Evolutionary conservation across 2,113 vertebrate genomes (phyloP).

Genomic region (Heterotilapia buettikoferi): DNA sequence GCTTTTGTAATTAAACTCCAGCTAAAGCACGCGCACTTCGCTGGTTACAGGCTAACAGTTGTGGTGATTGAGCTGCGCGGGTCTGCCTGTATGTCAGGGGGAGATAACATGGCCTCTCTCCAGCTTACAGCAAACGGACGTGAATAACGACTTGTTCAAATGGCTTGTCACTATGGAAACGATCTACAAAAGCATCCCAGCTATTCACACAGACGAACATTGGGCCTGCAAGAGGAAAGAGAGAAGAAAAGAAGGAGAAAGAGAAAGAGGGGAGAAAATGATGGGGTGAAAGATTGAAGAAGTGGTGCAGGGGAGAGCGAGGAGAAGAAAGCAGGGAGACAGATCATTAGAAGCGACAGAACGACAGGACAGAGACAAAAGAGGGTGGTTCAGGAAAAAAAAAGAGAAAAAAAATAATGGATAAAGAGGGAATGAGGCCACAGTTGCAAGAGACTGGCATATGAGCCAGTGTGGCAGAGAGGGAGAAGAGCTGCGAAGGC

Average conservation of each 20-base stretch:
- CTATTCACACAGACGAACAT: slow-evolving; percentile 60
- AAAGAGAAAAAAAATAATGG: background rate
- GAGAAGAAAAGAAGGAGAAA: background rate
- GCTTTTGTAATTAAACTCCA: slow-evolving; percentile 2
- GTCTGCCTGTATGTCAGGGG: slow-evolving; percentile 5
- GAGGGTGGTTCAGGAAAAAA: background rate
- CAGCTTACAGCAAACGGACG: slow-evolving; percentile 35
- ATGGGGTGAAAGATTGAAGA: slow-evolving; percentile 8
- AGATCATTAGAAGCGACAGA: slow-evolving; percentile 20
- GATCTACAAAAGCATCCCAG: slow-evolving; percentile 66
- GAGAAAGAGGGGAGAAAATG: background rate
- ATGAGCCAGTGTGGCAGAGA: background rate
- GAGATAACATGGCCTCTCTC: slow-evolving; percentile 50
- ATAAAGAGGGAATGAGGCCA: slow-evolving; percentile 38
- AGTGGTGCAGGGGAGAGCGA: background rate
- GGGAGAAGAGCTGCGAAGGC: background rate
- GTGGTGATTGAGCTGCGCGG: slow-evolving; percentile 16
- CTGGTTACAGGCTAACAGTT: background rate
- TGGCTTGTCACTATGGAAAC: slow-evolving; percentile 68
- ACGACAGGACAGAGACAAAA: background rate
- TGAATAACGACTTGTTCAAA: slow-evolving; percentile 69
- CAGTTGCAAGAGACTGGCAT: slow-evolving; percentile 27
- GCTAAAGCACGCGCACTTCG: background rate
- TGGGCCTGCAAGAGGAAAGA: slow-evolving; percentile 19
- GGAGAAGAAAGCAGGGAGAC: slow-evolving; percentile 1